Percentiles rank a stretch among this genome's conserved stretches.
Conservation (phyloP, 2,888 invertebrate genomes). For the Branchipolynoe longqiensis region DNA sequence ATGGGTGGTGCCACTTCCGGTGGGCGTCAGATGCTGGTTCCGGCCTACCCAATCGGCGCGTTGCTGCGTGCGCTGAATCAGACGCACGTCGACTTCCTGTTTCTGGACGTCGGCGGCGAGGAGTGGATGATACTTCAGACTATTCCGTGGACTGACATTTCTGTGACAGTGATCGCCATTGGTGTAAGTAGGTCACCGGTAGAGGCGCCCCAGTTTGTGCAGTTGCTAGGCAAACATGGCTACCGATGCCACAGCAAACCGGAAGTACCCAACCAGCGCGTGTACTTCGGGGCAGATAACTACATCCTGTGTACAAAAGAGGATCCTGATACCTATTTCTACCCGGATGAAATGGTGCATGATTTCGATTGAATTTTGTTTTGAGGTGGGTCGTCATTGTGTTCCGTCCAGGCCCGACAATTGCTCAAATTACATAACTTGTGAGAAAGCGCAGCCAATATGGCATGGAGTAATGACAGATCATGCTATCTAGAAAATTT, state of each 20-base stretch:
- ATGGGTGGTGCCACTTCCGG: slow-evolving; percentile 3
- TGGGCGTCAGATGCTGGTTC: slow-evolving; percentile 1
- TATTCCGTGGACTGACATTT: slow-evolving; percentile 31
- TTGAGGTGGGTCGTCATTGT: too few relatives aligned
- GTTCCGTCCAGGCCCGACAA: too few relatives aligned
- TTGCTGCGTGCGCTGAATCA: slow-evolving; percentile 4
- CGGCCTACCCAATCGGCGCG: neutral
- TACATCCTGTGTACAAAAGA: neutral
- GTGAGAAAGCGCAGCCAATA: too few relatives aligned
- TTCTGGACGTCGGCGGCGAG: neutral
- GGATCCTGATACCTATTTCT: slow-evolving; percentile 4
- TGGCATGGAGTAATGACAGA: too few relatives aligned
- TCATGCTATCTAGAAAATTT: too few relatives aligned
- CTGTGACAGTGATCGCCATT: slow-evolving; percentile 1
- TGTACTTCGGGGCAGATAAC: neutral
- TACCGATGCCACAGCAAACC: slow-evolving; percentile 24
- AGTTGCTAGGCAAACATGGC: neutral
- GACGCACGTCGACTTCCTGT: slow-evolving; percentile 14
- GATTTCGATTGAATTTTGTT: slow-evolving; percentile 1
- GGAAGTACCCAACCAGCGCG: neutral
- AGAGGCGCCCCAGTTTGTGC: neutral
- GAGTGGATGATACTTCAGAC: slow-evolving; percentile 30
- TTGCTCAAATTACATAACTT: too few relatives aligned
- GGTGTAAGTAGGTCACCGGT: slow-evolving; percentile 4
- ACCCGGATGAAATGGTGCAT: neutral